Evolutionary conservation across 2,797 vertebrate genomes (phyloP).

Genomic region (Petrocephalus schoutedeni): DNA sequence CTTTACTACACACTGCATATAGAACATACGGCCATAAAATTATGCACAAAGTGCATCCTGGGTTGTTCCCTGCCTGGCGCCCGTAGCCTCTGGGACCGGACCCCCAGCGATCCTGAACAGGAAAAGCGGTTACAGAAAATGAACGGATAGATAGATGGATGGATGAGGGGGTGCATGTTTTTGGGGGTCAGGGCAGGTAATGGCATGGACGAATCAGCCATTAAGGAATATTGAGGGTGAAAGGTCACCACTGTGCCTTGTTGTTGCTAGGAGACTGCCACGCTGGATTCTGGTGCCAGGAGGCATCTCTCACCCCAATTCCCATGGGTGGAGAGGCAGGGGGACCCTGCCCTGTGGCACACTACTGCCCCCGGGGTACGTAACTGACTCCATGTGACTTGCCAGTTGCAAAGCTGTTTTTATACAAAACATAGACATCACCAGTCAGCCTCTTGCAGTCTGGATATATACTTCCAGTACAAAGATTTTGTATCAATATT

Average conservation of each 20-base stretch:
- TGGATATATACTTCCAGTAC: not conserved
- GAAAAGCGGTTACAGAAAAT: too few species aligned
- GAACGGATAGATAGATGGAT: too few species aligned
- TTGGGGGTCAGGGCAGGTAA: not conserved
- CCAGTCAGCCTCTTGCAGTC: not conserved
- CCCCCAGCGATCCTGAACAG: too few species aligned
- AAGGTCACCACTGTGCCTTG: slow-evolving; percentile 7
- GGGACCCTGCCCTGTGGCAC: slow-evolving; percentile 69
- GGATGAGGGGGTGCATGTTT: not conserved
- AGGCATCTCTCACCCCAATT: slow-evolving; percentile 58
- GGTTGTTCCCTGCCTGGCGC: too few species aligned
- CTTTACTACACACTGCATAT: too few species aligned
- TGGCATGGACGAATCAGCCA: not conserved
- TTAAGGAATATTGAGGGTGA: not conserved
- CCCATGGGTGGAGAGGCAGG: slow-evolving; percentile 68
- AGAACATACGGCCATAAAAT: too few species aligned
- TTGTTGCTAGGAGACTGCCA: slow-evolving; percentile 67
- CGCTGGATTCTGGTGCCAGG: slow-evolving; percentile 79
- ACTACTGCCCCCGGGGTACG: slow-evolving; percentile 77
- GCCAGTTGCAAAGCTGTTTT: not conserved
- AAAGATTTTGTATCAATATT: too few species aligned
- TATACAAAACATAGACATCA: not conserved
- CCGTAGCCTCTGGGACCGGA: too few species aligned
- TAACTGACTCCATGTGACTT: slow-evolving; percentile 2
- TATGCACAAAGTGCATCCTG: not conserved